These are phyloP conservation scores for Leptopilina drosophilae DNA, from an alignment of 2,888 invertebrate species.

Conservation along the genomic window DNA sequence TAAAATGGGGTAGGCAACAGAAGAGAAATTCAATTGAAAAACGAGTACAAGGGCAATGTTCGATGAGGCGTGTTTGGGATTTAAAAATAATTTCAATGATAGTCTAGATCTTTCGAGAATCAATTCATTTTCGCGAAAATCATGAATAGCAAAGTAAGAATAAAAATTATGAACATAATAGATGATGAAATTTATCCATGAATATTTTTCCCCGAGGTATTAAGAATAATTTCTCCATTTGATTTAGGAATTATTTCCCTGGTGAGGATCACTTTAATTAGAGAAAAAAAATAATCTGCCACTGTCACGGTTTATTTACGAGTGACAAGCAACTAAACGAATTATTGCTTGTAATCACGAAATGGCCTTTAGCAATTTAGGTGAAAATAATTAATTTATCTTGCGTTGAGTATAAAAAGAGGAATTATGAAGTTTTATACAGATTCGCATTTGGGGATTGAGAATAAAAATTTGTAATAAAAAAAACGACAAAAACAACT, in stretches of 20 bases:
- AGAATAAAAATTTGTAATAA: neutral
- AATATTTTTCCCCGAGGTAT: too few species aligned
- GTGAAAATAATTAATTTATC: neutral
- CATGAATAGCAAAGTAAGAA: slow-evolving; percentile 2
- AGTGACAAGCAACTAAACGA: slow-evolving; percentile 15
- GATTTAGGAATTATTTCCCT: slow-evolving; percentile 46
- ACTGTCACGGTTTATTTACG: slow-evolving; percentile 10
- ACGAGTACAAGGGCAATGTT: slow-evolving; percentile 16
- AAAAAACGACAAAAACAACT: neutral
- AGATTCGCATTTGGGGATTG: neutral
- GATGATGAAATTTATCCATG: too few species aligned
- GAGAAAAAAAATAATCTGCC: neutral
- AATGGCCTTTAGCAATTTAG: neutral
- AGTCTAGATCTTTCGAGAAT: slow-evolving; percentile 5
- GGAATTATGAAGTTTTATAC: too few species aligned
- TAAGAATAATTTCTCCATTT: slow-evolving; percentile 45
- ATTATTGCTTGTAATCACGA: slow-evolving; percentile 27
- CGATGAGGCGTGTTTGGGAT: neutral
- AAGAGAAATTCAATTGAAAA: slow-evolving; percentile 17
- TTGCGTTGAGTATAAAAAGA: neutral
- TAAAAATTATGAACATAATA: too few species aligned
- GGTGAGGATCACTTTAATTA: slow-evolving; percentile 9
- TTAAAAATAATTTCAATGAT: slow-evolving; percentile 39
- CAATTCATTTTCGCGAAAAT: slow-evolving; percentile 27
- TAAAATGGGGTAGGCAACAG: neutral